phyloP scores from a whole-genome alignment of 2,888 invertebrate genomes.

The Tuberolachnus salignus region DNA sequence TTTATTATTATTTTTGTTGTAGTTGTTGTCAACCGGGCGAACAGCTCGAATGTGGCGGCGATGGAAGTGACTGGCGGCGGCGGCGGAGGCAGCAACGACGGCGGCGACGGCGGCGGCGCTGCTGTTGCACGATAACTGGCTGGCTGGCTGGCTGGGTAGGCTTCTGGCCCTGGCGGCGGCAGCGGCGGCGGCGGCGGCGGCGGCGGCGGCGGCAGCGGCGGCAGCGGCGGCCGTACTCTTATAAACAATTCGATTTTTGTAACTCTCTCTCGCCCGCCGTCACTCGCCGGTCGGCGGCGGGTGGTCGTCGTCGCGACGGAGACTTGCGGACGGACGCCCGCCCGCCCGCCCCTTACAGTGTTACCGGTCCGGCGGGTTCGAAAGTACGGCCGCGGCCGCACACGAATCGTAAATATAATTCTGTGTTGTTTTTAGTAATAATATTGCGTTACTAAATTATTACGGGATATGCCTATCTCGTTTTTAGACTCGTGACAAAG shows the following conservation, averaged over 20 bases:
- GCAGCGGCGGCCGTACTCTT: not conserved
- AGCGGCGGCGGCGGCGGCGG: constrained; percentile 6
- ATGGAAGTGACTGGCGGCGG: not conserved
- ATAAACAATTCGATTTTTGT: constrained; percentile 54
- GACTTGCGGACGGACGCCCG: not conserved
- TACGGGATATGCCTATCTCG: too few relatives aligned
- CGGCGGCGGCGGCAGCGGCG: not conserved
- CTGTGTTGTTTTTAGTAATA: too few relatives aligned
- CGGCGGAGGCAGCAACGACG: not conserved
- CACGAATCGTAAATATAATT: not conserved
- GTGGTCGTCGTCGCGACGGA: not conserved
- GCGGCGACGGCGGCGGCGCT: not conserved
- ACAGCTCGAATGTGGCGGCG: not conserved
- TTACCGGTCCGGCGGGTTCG: not conserved
- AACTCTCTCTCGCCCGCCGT: constrained; percentile 8
- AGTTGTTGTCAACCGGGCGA: too few relatives aligned
- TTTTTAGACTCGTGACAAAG: too few relatives aligned
- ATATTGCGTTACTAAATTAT: too few relatives aligned
- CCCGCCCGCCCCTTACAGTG: not conserved
- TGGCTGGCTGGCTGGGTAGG: not conserved
- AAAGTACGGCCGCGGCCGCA: not conserved
- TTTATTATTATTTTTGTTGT: not conserved
- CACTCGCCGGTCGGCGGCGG: not conserved
- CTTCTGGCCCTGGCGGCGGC: not conserved
- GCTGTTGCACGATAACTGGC: constrained; percentile 14